A percentile compares a stretch with the other conserved stretches of the same genome.
These are phyloP conservation scores for Digitonthophagus gazella DNA, from an alignment of 2,888 invertebrate species.

Conservation along the genomic window DNA sequence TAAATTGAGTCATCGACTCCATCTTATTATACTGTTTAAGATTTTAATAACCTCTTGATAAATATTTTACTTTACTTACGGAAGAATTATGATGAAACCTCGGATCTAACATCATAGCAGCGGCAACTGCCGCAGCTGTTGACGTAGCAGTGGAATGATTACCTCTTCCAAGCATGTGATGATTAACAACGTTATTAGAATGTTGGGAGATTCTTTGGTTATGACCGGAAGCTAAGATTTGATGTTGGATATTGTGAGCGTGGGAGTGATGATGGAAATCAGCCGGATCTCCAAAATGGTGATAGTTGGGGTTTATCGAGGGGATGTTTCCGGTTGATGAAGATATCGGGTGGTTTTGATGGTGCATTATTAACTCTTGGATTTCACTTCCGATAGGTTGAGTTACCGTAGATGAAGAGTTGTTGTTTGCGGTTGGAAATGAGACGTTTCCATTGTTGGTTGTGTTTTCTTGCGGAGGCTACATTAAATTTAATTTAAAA, in stretches of 20 bases:
- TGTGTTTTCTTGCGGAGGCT: conserved; percentile 42
- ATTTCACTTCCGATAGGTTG: conserved; percentile 49
- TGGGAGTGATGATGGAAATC: conserved; percentile 49
- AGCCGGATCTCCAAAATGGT: conserved; percentile 48
- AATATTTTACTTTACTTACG: conserved; percentile 38
- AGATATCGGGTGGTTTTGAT: conserved; percentile 47
- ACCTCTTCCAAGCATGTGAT: conserved; percentile 47
- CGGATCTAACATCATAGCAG: conserved; percentile 55
- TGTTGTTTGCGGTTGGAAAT: conserved; percentile 43
- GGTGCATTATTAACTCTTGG: conserved; percentile 51
- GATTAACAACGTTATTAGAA: conserved; percentile 47
- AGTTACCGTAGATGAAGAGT: conserved; percentile 39
- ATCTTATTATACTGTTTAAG: too few species aligned
- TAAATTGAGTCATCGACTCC: too few species aligned
- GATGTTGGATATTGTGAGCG: conserved; percentile 49
- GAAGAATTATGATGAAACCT: conserved; percentile 52
- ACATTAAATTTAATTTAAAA: conserved; percentile 18
- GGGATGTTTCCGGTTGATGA: conserved; percentile 41
- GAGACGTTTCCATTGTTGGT: conserved; percentile 41
- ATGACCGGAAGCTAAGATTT: conserved; percentile 44
- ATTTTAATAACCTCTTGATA: too few species aligned
- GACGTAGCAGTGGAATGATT: conserved; percentile 49
- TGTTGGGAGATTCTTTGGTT: conserved; percentile 45
- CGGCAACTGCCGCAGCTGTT: conserved; percentile 52
- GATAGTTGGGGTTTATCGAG: conserved; percentile 46